Conservation (phyloP, 2,113 vertebrate species). For the Hyperoodon ampullatus region DNA sequence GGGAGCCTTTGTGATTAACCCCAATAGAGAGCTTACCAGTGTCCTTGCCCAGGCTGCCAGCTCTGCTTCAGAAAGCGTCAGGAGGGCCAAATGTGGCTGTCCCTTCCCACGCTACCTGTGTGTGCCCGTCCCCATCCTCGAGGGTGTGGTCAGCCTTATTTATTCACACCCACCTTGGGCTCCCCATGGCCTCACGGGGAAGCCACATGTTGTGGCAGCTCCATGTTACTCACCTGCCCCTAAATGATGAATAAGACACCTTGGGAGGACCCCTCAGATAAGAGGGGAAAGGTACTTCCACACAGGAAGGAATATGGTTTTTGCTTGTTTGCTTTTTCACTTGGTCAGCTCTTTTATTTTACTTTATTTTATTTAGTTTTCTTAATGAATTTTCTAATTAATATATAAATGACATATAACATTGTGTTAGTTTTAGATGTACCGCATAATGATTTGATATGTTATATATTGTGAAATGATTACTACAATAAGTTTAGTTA, state of each 20-base stretch:
- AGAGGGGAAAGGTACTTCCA: neutral
- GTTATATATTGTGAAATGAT: neutral
- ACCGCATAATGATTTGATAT: neutral
- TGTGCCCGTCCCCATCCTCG: rapidly evolving
- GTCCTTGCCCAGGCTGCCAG: neutral
- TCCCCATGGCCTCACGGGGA: neutral
- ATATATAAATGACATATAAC: neutral
- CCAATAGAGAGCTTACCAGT: neutral
- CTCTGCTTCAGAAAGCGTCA: neutral
- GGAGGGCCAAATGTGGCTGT: rapidly evolving
- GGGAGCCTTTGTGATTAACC: neutral
- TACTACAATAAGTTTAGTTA: neutral
- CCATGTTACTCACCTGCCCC: neutral
- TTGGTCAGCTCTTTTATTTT: neutral
- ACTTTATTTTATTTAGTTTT: neutral
- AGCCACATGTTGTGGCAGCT: neutral
- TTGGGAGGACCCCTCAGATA: neutral
- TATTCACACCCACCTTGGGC: neutral
- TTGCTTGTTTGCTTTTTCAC: neutral
- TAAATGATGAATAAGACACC: neutral
- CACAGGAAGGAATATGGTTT: neutral
- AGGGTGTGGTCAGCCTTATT: no score
- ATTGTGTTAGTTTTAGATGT: neutral
- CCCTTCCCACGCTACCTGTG: rapidly evolving
- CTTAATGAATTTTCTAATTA: neutral